Evolutionary conservation across 2,113 vertebrate genomes (phyloP).

Genomic region (Nothocercus nigrocapillus): DNA sequence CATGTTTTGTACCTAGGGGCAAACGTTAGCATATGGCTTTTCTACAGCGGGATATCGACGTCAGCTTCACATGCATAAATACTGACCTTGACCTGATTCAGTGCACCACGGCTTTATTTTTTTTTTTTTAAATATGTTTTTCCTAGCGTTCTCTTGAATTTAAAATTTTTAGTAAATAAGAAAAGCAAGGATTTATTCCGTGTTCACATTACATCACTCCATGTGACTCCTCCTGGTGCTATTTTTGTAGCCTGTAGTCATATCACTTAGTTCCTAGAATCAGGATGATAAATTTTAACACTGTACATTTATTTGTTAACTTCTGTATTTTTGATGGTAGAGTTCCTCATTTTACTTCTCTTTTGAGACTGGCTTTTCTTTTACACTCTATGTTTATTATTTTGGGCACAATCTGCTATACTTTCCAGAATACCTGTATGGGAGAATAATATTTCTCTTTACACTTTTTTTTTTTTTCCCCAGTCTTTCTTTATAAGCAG

Average conservation of each 20-base stretch:
- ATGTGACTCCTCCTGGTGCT: slow-evolving; percentile 31
- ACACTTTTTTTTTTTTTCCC: neutral
- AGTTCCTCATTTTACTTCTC: slow-evolving; percentile 48
- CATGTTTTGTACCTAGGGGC: neutral
- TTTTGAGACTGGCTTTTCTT: neutral
- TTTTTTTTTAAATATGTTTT: neutral
- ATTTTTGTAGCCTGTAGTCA: slow-evolving; percentile 50
- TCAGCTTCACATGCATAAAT: neutral
- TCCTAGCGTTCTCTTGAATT: neutral
- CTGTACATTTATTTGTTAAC: neutral
- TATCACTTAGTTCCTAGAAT: slow-evolving; percentile 60
- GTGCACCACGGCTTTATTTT: neutral
- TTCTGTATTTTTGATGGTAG: neutral
- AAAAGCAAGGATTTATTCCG: neutral
- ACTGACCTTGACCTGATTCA: neutral
- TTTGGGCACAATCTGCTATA: neutral
- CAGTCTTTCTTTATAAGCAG: neutral
- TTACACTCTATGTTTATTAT: neutral
- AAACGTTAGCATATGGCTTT: neutral
- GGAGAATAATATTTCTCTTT: neutral
- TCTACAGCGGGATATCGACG: neutral
- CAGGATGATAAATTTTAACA: slow-evolving; percentile 40
- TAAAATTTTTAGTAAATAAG: neutral
- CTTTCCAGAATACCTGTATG: neutral
- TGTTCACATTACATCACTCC: slow-evolving; percentile 39